Base-by-base conservation (phyloP, 2,113 vertebrate species). In the Corynorhinus townsendii region DNA sequence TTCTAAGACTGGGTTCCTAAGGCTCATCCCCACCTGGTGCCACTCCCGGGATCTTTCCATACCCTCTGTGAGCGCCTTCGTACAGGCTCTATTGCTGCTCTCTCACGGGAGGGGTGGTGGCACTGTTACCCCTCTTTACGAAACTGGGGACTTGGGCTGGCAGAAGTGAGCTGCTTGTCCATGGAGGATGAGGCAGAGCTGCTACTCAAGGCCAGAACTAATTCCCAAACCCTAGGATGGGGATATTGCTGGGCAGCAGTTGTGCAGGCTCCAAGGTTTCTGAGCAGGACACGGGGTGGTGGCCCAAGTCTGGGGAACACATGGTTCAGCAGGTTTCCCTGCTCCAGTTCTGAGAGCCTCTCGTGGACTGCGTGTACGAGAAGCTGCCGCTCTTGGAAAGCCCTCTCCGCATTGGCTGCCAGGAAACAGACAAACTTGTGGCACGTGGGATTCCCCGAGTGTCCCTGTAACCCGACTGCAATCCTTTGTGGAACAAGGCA, bases 1-100 rank as follows among this genome's bases (percentile, higher is more conserved):
- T 54, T 33, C 19, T 10, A 22, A 72, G 52, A 56, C 75, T n/a
- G 52, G 19, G 20, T 22, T 40, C 40, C 40, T 16, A 33, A 68
- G 64, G 76, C 20, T 45, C 56, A 38, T 22, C 30, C 45, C 38
- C 0, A 4, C n/a, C 80, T 40, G 5, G 9, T 4, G 28, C 79
- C 30, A 2, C 5, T 5, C 19, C n/a, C 1, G 2, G 8, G 4
- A 49, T 17, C 71, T 24, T 69, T 9, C 77, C n/a, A 24, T 4
- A 33, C 11, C 11, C 8, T 1, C 16, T 0, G 3, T 3, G 15
- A 68, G 68, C 26, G 8, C 76, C 47, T 33, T 11, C 4, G 33
- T 19, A 59, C 47, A 47, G 54, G 35, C 38, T 3, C 3, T 7
- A 3, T 20, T 17, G 4, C 72, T 47, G 20, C 22, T 2, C 33